phyloP scores from a whole-genome alignment of 1,140 invertebrate species.

The Micrasema minimum region DNA sequence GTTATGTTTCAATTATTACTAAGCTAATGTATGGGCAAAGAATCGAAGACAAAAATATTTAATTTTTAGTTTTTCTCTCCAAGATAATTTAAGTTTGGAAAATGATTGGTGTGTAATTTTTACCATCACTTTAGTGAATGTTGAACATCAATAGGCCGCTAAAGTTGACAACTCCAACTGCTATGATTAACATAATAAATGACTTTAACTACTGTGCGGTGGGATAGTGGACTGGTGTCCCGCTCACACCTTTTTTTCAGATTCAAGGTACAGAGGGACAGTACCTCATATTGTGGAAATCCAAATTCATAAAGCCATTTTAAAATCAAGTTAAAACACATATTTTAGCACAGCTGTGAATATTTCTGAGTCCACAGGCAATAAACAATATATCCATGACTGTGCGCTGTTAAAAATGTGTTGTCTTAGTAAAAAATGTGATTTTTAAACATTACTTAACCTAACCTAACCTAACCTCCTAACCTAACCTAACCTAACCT shows the following conservation, averaged over 20 bases:
- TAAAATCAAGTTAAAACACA: neutral
- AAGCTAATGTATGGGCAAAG: too few species aligned
- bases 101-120: too few species aligned
- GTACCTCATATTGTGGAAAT: slow-evolving; percentile 37
- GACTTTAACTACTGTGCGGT: neutral
- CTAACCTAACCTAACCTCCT: too few species aligned
- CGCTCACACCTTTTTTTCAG: slow-evolving; percentile 34
- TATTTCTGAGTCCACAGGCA: neutral
- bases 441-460: too few species aligned
- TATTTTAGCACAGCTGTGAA: neutral
- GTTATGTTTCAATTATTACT: too few species aligned
- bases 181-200: slow-evolving; percentile 32
- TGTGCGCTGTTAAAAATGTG: neutral
- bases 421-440: neutral
- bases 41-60: too few species aligned
- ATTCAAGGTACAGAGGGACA: slow-evolving; percentile 44
- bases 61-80: too few species aligned
- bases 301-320: slow-evolving; percentile 10
- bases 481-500: too few species aligned
- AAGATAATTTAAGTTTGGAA: too few species aligned
- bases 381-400: neutral
- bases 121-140: too few species aligned
- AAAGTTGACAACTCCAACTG: slow-evolving; percentile 51
- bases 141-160: slow-evolving; percentile 30
- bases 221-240: neutral